Percentiles rank a stretch among this genome's conserved stretches.
Conservation (phyloP, 2,797 vertebrate species). For the Hydrocynus forskahlii region DNA sequence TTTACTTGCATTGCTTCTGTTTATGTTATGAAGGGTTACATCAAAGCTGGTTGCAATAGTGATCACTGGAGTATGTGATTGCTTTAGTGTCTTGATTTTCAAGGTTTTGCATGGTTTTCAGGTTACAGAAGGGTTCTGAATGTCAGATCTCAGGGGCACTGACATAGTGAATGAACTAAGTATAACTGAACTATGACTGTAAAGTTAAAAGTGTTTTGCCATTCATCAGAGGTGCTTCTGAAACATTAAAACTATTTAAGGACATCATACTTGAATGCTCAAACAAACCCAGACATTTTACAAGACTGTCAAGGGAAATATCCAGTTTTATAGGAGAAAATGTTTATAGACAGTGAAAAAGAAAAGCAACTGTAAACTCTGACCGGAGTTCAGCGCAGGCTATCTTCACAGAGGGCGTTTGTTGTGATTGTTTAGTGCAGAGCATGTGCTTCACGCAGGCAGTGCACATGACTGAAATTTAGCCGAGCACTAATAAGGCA, state of each 20-base stretch:
- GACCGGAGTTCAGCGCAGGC: neutral
- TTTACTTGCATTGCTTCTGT: too few relatives aligned
- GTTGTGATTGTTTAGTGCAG: neutral
- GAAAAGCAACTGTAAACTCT: neutral
- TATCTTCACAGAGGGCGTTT: neutral
- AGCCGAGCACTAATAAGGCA: neutral
- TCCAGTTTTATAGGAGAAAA: neutral
- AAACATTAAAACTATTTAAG: neutral
- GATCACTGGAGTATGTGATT: neutral
- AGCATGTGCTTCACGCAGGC: neutral
- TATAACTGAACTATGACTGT: neutral
- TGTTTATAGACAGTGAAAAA: conserved; percentile 1
- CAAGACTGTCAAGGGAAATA: neutral
- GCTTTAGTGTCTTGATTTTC: neutral
- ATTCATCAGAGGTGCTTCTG: neutral
- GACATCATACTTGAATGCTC: too few relatives aligned
- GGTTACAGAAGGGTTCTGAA: neutral
- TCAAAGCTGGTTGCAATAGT: neutral
- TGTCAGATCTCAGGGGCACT: neutral
- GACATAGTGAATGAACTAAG: neutral
- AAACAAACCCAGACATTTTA: neutral
- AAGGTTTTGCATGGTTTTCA: neutral
- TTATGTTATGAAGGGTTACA: neutral
- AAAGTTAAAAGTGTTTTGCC: neutral
- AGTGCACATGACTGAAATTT: conserved; percentile 5